Evolutionary conservation across 2,797 vertebrate species (phyloP).

Genomic region (Tiaroga cobitis): DNA sequence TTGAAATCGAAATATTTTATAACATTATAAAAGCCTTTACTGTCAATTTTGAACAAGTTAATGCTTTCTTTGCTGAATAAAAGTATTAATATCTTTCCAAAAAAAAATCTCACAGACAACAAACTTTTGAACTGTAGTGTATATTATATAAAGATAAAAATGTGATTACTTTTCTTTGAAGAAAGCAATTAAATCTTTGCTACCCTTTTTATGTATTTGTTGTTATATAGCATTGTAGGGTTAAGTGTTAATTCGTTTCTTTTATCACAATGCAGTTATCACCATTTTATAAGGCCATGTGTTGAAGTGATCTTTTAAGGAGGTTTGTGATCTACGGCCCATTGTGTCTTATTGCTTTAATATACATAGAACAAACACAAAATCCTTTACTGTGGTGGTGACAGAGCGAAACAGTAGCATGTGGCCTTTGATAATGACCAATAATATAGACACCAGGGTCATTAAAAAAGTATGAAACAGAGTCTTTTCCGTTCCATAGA

Average conservation of each 20-base stretch:
- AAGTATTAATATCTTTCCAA: not conserved
- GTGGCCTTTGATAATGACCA: conserved; percentile 1
- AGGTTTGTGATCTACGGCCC: not conserved
- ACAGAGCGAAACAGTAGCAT: not conserved
- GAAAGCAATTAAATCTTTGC: not conserved
- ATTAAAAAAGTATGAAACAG: not conserved
- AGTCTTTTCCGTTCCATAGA: not conserved
- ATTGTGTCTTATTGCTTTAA: not conserved
- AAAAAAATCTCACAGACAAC: not conserved
- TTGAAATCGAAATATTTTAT: not conserved
- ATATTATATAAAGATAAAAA: not conserved
- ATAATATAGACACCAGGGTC: not conserved
- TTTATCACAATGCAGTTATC: not conserved
- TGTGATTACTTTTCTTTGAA: not conserved
- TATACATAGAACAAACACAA: not conserved
- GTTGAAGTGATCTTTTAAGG: not conserved
- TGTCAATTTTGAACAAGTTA: not conserved
- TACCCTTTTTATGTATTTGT: not conserved
- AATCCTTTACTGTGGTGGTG: not conserved
- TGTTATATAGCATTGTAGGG: not conserved
- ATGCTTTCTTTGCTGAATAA: not conserved
- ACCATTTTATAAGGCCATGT: not conserved
- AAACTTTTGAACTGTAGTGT: not conserved
- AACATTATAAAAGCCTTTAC: not conserved
- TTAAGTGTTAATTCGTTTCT: not conserved